Base-by-base conservation (phyloP, 2,888 invertebrate species). In the Pelosia muscerda region DNA sequence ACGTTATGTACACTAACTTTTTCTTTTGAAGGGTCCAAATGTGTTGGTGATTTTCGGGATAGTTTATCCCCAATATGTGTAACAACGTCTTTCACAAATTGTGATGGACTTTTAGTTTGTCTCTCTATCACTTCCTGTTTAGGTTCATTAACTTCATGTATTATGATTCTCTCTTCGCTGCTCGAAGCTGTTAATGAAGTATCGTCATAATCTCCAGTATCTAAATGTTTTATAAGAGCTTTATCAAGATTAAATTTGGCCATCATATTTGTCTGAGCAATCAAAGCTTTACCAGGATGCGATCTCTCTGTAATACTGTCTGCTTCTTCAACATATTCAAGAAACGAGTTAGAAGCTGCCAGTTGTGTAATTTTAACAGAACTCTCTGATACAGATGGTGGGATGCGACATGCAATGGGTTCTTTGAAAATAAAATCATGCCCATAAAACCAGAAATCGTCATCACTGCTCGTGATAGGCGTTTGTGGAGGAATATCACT, bases 211-310 rank as follows among this genome's bases (percentile, higher is more conserved):
- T 94, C 89, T 4, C 92, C 92, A 0, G 92, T 86, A 76, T 94
- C 92, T 56, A 95, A 83, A 84, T 95, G 93, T 74, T 94, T 91
- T 79, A 88, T 85, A 3, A 95, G 85, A 49, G 86, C 83, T 78
- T 88, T 89, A 72, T 95, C 88, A 28, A 93, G 85, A 73, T 93
- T 93, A 72, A 95, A 95, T 66, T 90, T 92, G 1, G 95, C 90
- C 95, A 95, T 95, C 92, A 93, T 93, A 2, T 88, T 89, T 0
- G 92, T 91, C 79, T 95, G 95, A 66, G 90, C 88, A 58, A 87
- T 88, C 65, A 95, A 83, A 77, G 88, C 89, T 78, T 89, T 93
- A 8, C 88, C 86, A 25, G 88, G 85, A 74, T 90, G 83, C n/a
- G 86, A 86, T 74, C 93, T 86, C 70, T 92, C 86, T 34, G 90